Evolutionary conservation across 2,888 invertebrate species (phyloP), one percentile per base, ranked within the genome.

Genomic region (Hylaea fasciaria): DNA sequence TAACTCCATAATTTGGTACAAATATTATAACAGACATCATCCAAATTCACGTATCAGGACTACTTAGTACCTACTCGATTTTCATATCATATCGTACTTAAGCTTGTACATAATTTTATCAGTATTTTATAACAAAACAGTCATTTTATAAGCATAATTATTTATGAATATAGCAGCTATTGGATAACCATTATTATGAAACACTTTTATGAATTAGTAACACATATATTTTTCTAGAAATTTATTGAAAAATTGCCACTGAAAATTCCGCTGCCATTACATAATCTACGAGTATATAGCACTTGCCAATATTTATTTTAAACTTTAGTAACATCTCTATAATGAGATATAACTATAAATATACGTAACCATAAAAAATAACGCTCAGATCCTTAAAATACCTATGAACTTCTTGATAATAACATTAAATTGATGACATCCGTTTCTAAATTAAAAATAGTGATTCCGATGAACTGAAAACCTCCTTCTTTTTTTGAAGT

Each of bases 81-180:
- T 80, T 81, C 91, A 91, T 91, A 91, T 91, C 91, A 91, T 86
- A 80, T 77, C 80, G 83, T 87, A 88, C 79, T 74, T 87, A 88
- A 83, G 80, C 83, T 80, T 89, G 83, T 86, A 87, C 77, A 82
- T 86, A 86, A 47, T 64, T 76, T 77, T 74, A 75, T 75, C 44
- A 57, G 35, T 54, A 48, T 62, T 50, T 64, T 64, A 59, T 60
- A 63, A 41, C 63, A 66, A 54, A 45, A 41, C 54, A 59, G 53
- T 43, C 37, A 45, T 59, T 48, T 54, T 13, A 11, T 44, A 52
- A 58, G 39, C 29, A 41, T 40, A 37, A 53, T 49, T 40, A 54
- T 59, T 60, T 50, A 50, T 43, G 12, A 32, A 3, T 12, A 51
- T 52, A 51, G 43, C 55, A 46, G 55, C 52, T 44, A 57, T 57